Base-by-base conservation (phyloP, 2,888 invertebrate genomes). In the Pelosia muscerda region DNA sequence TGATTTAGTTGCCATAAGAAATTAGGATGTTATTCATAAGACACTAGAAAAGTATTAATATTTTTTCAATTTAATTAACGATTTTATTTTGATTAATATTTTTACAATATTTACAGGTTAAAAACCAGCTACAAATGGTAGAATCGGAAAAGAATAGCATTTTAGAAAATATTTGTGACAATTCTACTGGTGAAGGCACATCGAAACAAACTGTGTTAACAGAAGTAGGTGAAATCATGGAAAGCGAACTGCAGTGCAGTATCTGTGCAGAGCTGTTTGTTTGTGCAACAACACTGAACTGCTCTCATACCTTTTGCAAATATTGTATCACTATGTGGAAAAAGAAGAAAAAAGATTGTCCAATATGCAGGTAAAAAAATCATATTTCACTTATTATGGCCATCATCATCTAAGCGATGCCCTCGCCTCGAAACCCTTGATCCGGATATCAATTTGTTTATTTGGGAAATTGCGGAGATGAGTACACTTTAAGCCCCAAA, bases 231-330 rank as follows among this genome's bases (percentile, higher is more conserved):
- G 92, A 96, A 74, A 93, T 96, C 22, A 94, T 97, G 95, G 96
- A 97, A 81, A 95, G 95, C 78, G 97, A 97, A 84, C 90, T 97
- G 31, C 96, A 96, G 78, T 97, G 97, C 86, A 96, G 96, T 73
- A 96, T 98, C 66, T 97, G 97, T 83, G 96, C 96, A 26, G 97
- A 97, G 86, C 90, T 97, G 11, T 97, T 97, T 85, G 95, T 97
- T 0, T 93, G 95, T 85, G 96, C 97, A 0, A 96, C 95, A 5
- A 96, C 97, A 0, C 90, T 97, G 19, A 96, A 95, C 85, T 98
- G 98, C 86, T 96, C 96, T 0, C 98, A 98, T 82, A 96, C 97
- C 0, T 97, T 97, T 84, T 98, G 98, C 85, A 95, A 95, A 71
- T 94, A 95, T 79, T 97, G 98, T 82, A 97, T 97, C 69, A 89